Evolutionary conservation across 2,797 vertebrate species (phyloP).

Genomic region (Oreonectes daqikongensis): DNA sequence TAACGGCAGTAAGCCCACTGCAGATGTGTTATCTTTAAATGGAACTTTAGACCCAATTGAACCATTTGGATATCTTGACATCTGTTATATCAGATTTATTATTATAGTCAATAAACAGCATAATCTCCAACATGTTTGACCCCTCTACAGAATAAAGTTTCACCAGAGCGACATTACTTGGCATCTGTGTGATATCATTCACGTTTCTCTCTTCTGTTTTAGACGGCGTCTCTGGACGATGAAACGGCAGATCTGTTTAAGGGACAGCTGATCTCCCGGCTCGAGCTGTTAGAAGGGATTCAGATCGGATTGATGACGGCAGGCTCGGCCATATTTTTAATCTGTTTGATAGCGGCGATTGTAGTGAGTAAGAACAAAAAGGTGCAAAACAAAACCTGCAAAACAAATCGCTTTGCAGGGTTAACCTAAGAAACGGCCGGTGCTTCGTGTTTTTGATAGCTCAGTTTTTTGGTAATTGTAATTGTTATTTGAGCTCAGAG

Average conservation of each 20-base stretch:
- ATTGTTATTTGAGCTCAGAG: conserved; percentile 14
- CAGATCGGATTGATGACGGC: conserved; percentile 73
- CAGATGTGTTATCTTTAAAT: conserved; percentile 2
- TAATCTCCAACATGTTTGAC: conserved; percentile 21
- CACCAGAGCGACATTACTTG: background rate
- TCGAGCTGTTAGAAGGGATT: conserved; percentile 72
- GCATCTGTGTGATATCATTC: background rate
- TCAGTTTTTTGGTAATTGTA: conserved; percentile 1
- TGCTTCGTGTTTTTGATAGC: conserved; percentile 22
- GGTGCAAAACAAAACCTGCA: fast-evolving
- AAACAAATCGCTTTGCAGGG: fast-evolving
- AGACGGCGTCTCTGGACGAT: conserved; percentile 86
- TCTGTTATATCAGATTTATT: conserved; percentile 1
- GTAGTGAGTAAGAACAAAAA: conserved; percentile 26
- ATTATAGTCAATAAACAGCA: conserved; percentile 21
- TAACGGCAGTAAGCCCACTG: background rate
- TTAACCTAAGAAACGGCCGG: conserved; percentile 3
- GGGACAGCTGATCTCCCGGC: conserved; percentile 70
- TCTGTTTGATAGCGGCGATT: conserved; percentile 72
- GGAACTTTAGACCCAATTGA: conserved; percentile 13
- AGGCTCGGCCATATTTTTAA: conserved; percentile 73
- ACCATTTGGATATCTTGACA: background rate
- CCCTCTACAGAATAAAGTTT: background rate
- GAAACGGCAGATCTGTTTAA: conserved; percentile 84
- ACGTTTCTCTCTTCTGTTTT: conserved; percentile 48